A percentile compares a stretch with the other conserved stretches of the same genome.
Conservation (phyloP, 2,888 invertebrate genomes). For the Rhyacophila evoluta region DNA sequence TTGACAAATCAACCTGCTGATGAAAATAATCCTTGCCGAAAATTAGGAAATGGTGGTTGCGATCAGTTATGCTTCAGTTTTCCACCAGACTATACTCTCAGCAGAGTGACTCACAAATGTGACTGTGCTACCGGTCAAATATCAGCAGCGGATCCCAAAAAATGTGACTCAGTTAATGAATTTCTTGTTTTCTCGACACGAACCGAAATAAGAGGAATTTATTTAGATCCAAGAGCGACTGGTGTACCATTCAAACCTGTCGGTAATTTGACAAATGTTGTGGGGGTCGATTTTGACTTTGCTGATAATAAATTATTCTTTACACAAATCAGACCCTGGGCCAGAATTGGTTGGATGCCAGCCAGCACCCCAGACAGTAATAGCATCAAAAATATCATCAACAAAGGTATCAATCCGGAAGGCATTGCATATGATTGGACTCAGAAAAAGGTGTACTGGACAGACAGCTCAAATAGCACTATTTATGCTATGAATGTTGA, state of each 20-base stretch:
- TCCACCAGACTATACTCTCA: conserved; percentile 74
- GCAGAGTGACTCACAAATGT: conserved; percentile 76
- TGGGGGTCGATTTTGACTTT: conserved; percentile 96
- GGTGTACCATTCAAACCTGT: conserved; percentile 88
- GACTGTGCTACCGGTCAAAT: conserved; percentile 93
- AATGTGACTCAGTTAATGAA: conserved; percentile 87
- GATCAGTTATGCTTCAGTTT: conserved; percentile 96
- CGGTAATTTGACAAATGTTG: conserved; percentile 89
- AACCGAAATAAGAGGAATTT: conserved; percentile 93
- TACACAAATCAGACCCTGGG: conserved; percentile 93
- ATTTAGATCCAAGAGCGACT: conserved; percentile 85
- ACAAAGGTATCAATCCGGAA: conserved; percentile 89
- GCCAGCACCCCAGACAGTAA: conserved; percentile 76
- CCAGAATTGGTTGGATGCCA: conserved; percentile 85
- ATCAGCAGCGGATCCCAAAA: conserved; percentile 72
- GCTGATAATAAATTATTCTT: conserved; percentile 88
- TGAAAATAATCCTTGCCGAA: conserved; percentile 83
- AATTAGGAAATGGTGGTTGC: conserved; percentile 85
- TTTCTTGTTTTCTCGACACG: conserved; percentile 94
- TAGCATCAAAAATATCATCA: conserved; percentile 77
- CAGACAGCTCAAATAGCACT: conserved; percentile 93
- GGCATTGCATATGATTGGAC: conserved; percentile 98
- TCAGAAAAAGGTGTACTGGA: conserved; percentile 97
- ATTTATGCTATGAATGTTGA: conserved; percentile 96
- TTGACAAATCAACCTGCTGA: conserved; percentile 88